Base-by-base conservation (phyloP, 2,113 vertebrate genomes). In the Neogobius melanostomus region DNA sequence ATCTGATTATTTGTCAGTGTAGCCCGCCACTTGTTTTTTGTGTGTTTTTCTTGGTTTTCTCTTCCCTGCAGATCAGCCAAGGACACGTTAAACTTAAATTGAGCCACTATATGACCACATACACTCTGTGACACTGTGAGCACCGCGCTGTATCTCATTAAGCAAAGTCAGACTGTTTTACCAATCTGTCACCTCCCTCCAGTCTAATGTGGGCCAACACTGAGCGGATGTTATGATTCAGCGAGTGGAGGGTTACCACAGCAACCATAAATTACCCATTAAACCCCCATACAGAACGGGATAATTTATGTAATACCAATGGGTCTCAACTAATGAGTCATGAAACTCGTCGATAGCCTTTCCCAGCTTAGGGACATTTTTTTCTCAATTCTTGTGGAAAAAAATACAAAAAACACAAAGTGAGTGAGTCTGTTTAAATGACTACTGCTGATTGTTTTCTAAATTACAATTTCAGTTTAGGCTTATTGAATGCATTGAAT, bases 31-130 rank as follows among this genome's bases (percentile, higher is more conserved):
- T 36, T 36, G 28, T 36, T 36, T 36, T 36, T 36, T 36, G 28
- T 3, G 28, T 36, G 28, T 36, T 36, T 36, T 2, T 57, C 71
- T 15, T 12, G 53, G 65, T 21, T 21, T 21, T 21, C 21, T 21
- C 21, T 21, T 21, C 73, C 70, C 76, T 43, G 28, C 50, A 67
- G 82, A 68, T 73, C 74, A 70, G 66, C 77, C 78, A 82, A 79
- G 84, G 78, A 48, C 83, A 71, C 46, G 78, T 82, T 85, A 75
- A 87, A 82, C 75, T 83, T 85, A 89, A 90, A 79, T 67, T 78
- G 43, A 14, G 11, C 71, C 81, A 15, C 57, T 44, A 64, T 76
- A 77, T 57, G 76, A 76, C 70, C n/a, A 5, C 65, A 70, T 75
- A 79, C 79, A 63, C 28, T 36, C 28, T 36, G 21, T 21, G 28